phyloP scores from a whole-genome alignment of 2,113 vertebrate species.

The Leucopsar rothschildi region DNA sequence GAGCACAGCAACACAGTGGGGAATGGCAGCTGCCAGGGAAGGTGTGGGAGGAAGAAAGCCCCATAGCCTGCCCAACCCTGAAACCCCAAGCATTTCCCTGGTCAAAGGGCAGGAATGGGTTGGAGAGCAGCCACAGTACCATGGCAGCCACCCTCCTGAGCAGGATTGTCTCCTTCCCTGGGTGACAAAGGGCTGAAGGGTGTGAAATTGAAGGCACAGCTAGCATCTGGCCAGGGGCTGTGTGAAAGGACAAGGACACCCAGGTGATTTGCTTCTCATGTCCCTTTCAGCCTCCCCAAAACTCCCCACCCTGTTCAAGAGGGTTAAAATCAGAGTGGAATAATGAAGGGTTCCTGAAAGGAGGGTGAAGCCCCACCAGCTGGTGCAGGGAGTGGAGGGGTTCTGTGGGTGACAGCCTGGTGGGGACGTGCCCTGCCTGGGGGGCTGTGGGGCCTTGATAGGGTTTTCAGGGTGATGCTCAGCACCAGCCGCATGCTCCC shows the following conservation, averaged over 20 bases:
- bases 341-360: not conserved
- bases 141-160: accelerated
- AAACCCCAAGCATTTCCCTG: accelerated
- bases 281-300: not conserved
- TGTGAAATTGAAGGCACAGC: not conserved
- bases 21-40: not conserved
- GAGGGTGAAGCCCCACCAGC: not conserved
- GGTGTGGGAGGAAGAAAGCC: not conserved
- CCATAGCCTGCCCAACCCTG: accelerated
- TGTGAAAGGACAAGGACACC: not conserved
- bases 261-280: not conserved
- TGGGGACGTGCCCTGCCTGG: accelerated
- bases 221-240: not conserved
- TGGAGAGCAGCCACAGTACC: not conserved
- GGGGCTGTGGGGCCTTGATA: not conserved
- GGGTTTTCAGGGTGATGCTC: not conserved
- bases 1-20: not conserved
- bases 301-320: accelerated
- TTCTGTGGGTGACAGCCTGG: not conserved
- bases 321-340: not conserved
- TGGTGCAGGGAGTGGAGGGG: not conserved
- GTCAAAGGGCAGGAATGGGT: not conserved
- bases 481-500: accelerated
- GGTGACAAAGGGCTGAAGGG: not conserved
- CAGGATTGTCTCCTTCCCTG: not conserved